Evolutionary conservation across 2,797 vertebrate genomes (phyloP).

Genomic region (Rhinogobio ventralis): DNA sequence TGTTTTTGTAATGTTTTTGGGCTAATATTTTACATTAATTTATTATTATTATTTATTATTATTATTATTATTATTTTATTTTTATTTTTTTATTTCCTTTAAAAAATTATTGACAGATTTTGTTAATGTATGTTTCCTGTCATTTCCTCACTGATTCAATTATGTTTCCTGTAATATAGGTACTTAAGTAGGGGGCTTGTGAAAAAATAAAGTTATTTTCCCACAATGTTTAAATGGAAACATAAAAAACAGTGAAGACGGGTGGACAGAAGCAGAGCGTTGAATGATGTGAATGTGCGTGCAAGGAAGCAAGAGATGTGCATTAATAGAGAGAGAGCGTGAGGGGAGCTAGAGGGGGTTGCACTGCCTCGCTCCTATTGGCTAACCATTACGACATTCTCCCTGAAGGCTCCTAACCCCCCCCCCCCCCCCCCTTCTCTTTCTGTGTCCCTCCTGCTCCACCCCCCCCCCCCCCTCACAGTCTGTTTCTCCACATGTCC

Average conservation of each 20-base stretch:
- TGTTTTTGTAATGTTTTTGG: neutral
- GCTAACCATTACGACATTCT: slow-evolving; percentile 91
- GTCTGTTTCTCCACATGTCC: slow-evolving; percentile 55
- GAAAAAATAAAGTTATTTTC: neutral
- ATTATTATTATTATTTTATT: neutral
- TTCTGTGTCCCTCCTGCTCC: slow-evolving; percentile 76
- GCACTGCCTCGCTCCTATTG: slow-evolving; percentile 85
- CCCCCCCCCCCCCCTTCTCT: slow-evolving; percentile 68
- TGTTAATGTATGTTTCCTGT: neutral
- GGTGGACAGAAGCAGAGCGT: neutral
- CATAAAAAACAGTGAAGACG: neutral
- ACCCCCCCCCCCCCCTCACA: slow-evolving; percentile 68
- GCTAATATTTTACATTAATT: neutral
- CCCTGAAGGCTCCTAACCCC: slow-evolving; percentile 77
- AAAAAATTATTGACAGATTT: neutral
- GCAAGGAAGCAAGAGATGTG: slow-evolving; percentile 1
- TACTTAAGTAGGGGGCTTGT: neutral
- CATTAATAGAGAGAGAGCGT: slow-evolving; percentile 36
- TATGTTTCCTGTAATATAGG: neutral
- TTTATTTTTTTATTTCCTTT: neutral
- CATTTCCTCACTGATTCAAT: neutral
- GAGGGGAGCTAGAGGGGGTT: slow-evolving; percentile 71
- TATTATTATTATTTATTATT: neutral
- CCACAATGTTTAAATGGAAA: neutral
- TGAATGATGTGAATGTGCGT: neutral